Evolutionary conservation across 2,888 invertebrate genomes (phyloP).

Genomic region (Isoperla grammatica): DNA sequence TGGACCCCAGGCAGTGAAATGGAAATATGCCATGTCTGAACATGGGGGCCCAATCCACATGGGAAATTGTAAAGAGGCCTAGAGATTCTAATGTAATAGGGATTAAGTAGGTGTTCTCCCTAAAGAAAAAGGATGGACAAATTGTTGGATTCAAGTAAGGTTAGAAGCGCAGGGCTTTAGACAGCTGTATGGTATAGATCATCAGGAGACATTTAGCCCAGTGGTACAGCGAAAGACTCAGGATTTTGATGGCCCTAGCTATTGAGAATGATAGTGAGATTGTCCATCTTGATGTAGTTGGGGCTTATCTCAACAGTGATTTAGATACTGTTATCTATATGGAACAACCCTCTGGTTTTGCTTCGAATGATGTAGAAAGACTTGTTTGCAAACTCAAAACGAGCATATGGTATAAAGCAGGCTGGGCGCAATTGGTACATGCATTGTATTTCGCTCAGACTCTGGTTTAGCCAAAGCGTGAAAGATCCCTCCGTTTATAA

Average conservation of each 20-base stretch:
- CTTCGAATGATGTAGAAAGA: neutral
- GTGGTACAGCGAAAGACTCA: slow-evolving; percentile 6
- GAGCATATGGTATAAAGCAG: slow-evolving; percentile 6
- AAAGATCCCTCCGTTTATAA: no score
- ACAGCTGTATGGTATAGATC: no score
- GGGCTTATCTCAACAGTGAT: slow-evolving; percentile 11
- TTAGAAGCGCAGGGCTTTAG: slow-evolving; percentile 13
- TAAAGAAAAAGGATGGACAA: slow-evolving; percentile 5
- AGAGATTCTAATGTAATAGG: no score
- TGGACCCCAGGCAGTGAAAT: no score
- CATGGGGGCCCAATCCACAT: no score
- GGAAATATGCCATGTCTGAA: slow-evolving; percentile 11
- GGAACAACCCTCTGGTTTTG: no score
- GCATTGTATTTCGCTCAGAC: slow-evolving; percentile 1
- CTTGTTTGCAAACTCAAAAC: slow-evolving; percentile 6
- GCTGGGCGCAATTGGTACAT: slow-evolving; percentile 9
- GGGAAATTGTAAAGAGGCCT: no score
- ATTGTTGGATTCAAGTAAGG: neutral
- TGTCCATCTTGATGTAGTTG: slow-evolving; percentile 8
- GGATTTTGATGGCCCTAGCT: slow-evolving; percentile 9
- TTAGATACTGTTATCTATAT: no score
- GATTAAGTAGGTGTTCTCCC: neutral
- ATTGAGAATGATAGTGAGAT: neutral
- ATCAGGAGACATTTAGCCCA: slow-evolving; percentile 4
- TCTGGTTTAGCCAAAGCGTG: slow-evolving; percentile 3